Evolutionary conservation across 92 coral and sea anemone species (phyloP).

Genomic region (Bergia sp.): DNA sequence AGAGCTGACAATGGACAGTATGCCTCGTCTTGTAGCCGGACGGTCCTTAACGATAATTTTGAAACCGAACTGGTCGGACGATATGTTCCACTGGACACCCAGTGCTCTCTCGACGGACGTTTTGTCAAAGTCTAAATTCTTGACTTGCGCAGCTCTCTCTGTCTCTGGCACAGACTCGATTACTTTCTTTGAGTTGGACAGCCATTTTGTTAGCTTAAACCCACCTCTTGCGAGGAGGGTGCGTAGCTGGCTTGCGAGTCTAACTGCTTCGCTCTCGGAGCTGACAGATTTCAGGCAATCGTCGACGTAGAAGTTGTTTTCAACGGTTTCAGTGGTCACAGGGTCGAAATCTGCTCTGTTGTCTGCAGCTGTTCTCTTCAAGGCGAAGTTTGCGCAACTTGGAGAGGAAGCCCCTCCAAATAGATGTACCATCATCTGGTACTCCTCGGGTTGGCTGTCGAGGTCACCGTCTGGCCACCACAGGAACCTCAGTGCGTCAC

Average conservation of each 20-base stretch:
- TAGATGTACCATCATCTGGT: constrained; percentile 30
- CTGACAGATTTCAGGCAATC: constrained; percentile 38
- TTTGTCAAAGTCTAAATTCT: not conserved
- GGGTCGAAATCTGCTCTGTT: constrained; percentile 29
- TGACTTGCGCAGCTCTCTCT: not conserved
- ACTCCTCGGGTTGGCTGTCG: constrained; percentile 25
- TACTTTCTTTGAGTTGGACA: not conserved
- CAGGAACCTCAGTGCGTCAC: constrained; percentile 40
- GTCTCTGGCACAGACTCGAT: constrained; percentile 9
- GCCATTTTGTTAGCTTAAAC: constrained; percentile 18
- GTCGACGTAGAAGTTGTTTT: constrained; percentile 34
- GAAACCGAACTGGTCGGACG: constrained; percentile 1
- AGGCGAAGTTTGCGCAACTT: constrained; percentile 21
- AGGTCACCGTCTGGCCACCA: constrained; percentile 58
- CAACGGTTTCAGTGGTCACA: constrained; percentile 7
- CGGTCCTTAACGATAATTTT: constrained; percentile 15
- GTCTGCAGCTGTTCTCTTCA: constrained; percentile 35
- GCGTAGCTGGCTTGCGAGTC: constrained; percentile 25
- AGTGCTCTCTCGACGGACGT: constrained; percentile 14
- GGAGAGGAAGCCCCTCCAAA: constrained; percentile 15
- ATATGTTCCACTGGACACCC: constrained; percentile 2
- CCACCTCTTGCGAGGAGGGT: constrained; percentile 39
- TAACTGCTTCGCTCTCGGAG: not conserved
- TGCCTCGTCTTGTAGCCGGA: constrained; percentile 23
- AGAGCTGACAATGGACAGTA: constrained; percentile 32